These are phyloP conservation scores for Cydia amplana DNA, from an alignment of 1,140 invertebrate species.

Conservation along the genomic window DNA sequence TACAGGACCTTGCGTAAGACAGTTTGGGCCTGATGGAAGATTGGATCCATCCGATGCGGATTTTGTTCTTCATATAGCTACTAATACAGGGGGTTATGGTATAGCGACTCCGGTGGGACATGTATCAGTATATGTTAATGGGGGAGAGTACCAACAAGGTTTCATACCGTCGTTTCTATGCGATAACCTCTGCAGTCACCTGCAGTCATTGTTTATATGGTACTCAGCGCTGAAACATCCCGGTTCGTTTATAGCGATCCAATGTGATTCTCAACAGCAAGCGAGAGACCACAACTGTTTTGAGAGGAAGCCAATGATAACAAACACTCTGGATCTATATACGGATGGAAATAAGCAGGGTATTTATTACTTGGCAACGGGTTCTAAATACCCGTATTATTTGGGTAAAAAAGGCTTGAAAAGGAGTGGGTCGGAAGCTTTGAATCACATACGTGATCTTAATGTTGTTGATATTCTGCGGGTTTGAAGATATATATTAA, in stretches of 20 bases:
- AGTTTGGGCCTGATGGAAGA: constrained; percentile 55
- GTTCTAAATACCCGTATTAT: constrained; percentile 54
- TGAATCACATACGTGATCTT: background rate
- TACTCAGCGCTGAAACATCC: constrained; percentile 50
- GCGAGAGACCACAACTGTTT: constrained; percentile 57
- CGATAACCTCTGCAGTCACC: constrained; percentile 57
- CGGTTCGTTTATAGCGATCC: constrained; percentile 53
- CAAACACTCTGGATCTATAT: constrained; percentile 55
- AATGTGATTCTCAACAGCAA: constrained; percentile 63
- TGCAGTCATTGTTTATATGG: constrained; percentile 53
- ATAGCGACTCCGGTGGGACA: constrained; percentile 83
- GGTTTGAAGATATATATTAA: background rate
- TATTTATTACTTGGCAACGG: constrained; percentile 58
- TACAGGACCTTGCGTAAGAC: constrained; percentile 64
- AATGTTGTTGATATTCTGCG: background rate
- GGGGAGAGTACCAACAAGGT: constrained; percentile 84
- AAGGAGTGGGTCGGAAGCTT: constrained; percentile 1
- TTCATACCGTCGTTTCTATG: constrained; percentile 53
- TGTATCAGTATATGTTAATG: constrained; percentile 84
- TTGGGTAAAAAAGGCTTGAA: constrained; percentile 56
- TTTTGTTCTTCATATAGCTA: constrained; percentile 82
- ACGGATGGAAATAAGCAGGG: constrained; percentile 52
- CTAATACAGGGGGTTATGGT: constrained; percentile 84
- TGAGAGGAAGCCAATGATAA: constrained; percentile 49
- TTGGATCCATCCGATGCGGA: constrained; percentile 62